phyloP scores from a whole-genome alignment of 2,113 vertebrate species.

The Salminus brasiliensis region DNA sequence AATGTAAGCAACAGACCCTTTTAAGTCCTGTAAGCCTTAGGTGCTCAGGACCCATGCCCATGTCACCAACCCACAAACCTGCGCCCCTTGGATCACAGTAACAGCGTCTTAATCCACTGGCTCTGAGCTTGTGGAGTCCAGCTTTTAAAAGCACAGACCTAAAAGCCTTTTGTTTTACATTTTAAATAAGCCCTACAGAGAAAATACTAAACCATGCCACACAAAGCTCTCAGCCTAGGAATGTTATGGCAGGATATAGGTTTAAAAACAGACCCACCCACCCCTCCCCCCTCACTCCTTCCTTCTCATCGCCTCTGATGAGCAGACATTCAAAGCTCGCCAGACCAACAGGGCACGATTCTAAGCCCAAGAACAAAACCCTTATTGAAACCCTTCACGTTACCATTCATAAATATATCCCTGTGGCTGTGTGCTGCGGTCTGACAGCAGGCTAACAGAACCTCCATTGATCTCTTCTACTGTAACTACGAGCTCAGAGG shows the following conservation, averaged over 20 bases:
- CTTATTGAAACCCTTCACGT: constrained; percentile 3
- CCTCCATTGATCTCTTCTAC: constrained; percentile 8
- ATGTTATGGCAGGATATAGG: neutral
- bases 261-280: neutral
- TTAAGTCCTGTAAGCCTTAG: too few relatives aligned
- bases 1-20: too few relatives aligned
- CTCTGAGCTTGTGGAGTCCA: too few relatives aligned
- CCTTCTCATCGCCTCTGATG: constrained; percentile 48
- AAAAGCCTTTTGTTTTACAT: neutral
- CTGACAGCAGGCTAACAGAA: constrained; percentile 12
- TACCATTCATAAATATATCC: constrained; percentile 9
- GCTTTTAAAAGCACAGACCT: too few relatives aligned
- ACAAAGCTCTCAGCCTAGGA: neutral
- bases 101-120: too few relatives aligned
- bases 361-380: constrained; percentile 29
- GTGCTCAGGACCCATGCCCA: too few relatives aligned
- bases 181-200: neutral
- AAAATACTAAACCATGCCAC: neutral
- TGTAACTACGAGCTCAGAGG: constrained; percentile 4
- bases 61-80: too few relatives aligned
- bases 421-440: neutral
- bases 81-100: too few relatives aligned
- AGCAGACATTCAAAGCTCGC: constrained; percentile 48
- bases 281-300: neutral
- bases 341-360: constrained; percentile 44